Percentiles rank a stretch among this genome's conserved stretches.
Evolutionary conservation across 2,113 vertebrate species (phyloP).

Genomic region (Osmerus eperlanus): DNA sequence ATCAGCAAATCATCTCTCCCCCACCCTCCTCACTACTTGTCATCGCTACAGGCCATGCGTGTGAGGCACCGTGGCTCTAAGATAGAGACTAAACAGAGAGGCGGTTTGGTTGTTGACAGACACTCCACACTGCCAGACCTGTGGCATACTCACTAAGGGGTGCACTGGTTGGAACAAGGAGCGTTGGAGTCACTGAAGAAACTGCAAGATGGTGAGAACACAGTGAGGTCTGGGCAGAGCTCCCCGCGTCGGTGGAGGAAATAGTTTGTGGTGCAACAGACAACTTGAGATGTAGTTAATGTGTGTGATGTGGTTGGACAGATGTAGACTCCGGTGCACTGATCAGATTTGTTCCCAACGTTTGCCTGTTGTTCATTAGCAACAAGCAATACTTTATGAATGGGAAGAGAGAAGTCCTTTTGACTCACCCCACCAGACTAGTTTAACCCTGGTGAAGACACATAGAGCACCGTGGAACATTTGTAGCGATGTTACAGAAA

Average conservation of each 20-base stretch:
- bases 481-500: background rate
- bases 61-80: constrained; percentile 3
- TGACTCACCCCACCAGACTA: background rate
- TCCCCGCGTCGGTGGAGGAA: background rate
- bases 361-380: background rate
- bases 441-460: background rate
- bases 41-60: constrained; percentile 2
- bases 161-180: constrained; percentile 64
- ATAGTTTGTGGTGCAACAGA: background rate
- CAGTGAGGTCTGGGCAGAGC: constrained; percentile 45
- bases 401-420: background rate
- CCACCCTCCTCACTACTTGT: background rate
- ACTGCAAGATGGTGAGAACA: constrained; percentile 74
- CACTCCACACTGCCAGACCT: constrained; percentile 57
- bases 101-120: constrained; percentile 10
- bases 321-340: background rate
- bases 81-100: constrained; percentile 38
- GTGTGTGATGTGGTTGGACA: too few relatives aligned
- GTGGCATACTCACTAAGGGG: constrained; percentile 73
- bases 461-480: background rate
- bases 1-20: background rate
- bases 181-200: constrained; percentile 62
- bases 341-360: background rate
- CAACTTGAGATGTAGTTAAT: background rate
- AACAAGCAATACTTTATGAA: constrained; percentile 4